Conservation (phyloP, 2,797 vertebrate species). For the Echeneis naucrates region DNA sequence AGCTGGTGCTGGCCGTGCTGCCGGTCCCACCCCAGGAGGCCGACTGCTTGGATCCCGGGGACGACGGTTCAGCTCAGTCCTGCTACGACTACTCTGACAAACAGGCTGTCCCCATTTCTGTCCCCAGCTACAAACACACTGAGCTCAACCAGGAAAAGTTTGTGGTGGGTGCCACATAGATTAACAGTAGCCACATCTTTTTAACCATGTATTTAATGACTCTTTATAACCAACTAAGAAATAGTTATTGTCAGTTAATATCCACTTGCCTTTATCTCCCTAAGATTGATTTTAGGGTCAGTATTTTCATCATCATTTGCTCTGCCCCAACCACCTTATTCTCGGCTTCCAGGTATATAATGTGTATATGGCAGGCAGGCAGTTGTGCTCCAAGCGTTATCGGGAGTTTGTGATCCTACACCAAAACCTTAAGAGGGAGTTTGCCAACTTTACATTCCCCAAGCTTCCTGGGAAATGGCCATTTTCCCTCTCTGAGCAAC, state of each 20-base stretch:
- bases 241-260: constrained; percentile 1
- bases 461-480: constrained; percentile 98
- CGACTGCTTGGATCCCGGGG: constrained; percentile 92
- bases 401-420: constrained; percentile 95
- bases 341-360: constrained; percentile 87
- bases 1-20: constrained; percentile 92
- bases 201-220: not conserved
- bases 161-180: constrained; percentile 93
- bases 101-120: constrained; percentile 97
- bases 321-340: not conserved
- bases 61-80: constrained; percentile 92
- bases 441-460: constrained; percentile 93
- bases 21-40: constrained; percentile 95
- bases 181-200: not conserved
- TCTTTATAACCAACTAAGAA: not conserved
- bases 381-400: constrained; percentile 96
- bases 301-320: not conserved
- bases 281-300: not conserved
- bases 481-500: constrained; percentile 95
- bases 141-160: constrained; percentile 96
- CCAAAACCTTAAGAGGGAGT: constrained; percentile 97
- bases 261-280: not conserved
- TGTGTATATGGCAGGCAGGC: constrained; percentile 96
- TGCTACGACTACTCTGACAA: constrained; percentile 99
- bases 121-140: constrained; percentile 97